A percentile compares a stretch with the other conserved stretches of the same genome.
Conservation (phyloP, 2,797 vertebrate genomes). For the Epinephelus coioides region DNA sequence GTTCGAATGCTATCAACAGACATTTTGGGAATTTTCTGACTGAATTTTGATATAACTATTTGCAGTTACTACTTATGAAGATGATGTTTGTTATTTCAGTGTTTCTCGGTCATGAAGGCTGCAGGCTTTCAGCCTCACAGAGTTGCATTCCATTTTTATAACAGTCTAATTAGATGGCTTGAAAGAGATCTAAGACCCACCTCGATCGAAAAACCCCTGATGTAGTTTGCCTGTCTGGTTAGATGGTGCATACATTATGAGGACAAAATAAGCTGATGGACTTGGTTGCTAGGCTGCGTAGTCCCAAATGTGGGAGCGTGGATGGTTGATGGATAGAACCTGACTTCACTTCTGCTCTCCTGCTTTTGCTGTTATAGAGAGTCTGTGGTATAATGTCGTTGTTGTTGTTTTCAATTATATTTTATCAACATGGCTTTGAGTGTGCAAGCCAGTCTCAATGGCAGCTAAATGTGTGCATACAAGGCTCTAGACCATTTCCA, state of each 20-base stretch:
- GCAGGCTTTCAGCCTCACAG: background rate
- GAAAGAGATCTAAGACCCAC: background rate
- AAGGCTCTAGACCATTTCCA: background rate
- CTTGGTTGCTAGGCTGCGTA: slow-evolving; percentile 62
- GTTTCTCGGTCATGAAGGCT: background rate
- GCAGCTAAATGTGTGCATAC: background rate
- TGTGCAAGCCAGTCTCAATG: background rate
- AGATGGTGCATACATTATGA: slow-evolving; percentile 39
- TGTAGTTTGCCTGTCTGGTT: slow-evolving; percentile 21
- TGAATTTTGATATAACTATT: background rate
- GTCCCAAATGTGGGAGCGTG: slow-evolving; percentile 42
- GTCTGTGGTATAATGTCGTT: background rate
- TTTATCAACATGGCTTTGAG: slow-evolving; percentile 4
- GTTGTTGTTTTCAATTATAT: background rate
- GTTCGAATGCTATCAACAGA: background rate
- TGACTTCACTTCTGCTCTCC: slow-evolving; percentile 31
- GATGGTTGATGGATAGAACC: slow-evolving; percentile 37
- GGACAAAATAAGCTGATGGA: slow-evolving; percentile 47
- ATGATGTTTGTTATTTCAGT: background rate
- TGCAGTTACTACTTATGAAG: background rate
- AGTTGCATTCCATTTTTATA: background rate
- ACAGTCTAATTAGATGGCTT: background rate
- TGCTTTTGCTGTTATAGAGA: slow-evolving; percentile 26
- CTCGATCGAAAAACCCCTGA: background rate
- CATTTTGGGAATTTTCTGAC: background rate